A percentile compares a stretch with the other conserved stretches of the same genome.
phyloP scores from a whole-genome alignment of 2,797 vertebrate species.

The Hirundo rustica region DNA sequence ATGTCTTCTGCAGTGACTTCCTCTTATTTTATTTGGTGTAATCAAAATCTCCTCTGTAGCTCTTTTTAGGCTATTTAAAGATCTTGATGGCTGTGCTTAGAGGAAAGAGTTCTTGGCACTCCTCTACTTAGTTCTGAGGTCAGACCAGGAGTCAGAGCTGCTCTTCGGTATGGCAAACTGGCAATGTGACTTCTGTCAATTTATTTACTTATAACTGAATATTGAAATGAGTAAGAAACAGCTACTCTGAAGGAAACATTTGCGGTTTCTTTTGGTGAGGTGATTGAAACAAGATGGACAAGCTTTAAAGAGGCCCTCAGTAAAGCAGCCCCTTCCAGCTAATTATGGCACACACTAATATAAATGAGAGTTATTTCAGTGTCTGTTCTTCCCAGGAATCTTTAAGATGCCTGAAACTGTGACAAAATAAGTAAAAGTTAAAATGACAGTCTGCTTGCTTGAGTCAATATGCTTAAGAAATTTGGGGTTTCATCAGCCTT shows the following conservation, averaged over 20 bases:
- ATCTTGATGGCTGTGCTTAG: neutral
- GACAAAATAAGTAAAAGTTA: conserved; percentile 14
- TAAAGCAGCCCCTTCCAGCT: conserved; percentile 24
- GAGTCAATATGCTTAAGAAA: neutral
- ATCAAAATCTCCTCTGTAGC: neutral
- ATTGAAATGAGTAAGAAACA: neutral
- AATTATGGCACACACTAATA: neutral
- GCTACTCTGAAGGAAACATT: neutral
- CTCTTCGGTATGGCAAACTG: neutral
- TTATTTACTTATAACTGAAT: neutral
- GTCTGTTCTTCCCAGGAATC: conserved; percentile 59
- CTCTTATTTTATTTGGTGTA: neutral
- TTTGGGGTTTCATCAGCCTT: neutral
- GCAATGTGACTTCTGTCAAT: fast-evolving
- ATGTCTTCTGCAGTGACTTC: neutral
- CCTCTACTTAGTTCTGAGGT: neutral
- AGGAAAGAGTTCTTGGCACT: neutral
- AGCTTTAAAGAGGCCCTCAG: neutral
- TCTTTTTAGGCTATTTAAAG: neutral
- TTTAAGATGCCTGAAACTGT: conserved; percentile 9
- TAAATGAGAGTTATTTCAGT: conserved; percentile 47
- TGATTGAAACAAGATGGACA: conserved; percentile 6
- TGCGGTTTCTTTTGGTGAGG: neutral
- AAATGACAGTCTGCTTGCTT: neutral
- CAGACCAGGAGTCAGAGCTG: neutral